Percentiles rank a stretch among this genome's conserved stretches.
Conservation (phyloP, 2,888 invertebrate genomes). For the Andrena chrysosceles region DNA sequence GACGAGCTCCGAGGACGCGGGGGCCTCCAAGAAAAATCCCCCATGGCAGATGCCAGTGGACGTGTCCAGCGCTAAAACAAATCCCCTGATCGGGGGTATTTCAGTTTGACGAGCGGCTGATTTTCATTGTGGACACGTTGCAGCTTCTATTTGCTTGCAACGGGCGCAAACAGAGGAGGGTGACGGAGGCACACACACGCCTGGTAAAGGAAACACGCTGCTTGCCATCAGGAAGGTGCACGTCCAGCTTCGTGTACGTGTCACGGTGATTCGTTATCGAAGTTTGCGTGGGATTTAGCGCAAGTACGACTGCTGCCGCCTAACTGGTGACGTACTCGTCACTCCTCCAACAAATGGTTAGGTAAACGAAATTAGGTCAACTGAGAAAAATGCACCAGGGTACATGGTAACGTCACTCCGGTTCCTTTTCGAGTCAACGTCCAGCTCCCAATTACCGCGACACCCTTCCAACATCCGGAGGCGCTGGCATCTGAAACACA, state of each 20-base stretch:
- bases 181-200: constrained; percentile 39
- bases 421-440: too few relatives aligned
- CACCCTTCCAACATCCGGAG: too few relatives aligned
- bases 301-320: neutral
- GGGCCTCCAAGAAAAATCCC: constrained; percentile 15
- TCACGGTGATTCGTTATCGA: constrained; percentile 31
- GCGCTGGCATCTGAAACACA: neutral
- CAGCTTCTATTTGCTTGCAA: constrained; percentile 43
- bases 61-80: constrained; percentile 34
- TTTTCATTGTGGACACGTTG: constrained; percentile 50
- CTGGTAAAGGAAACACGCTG: constrained; percentile 27
- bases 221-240: constrained; percentile 1
- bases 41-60: constrained; percentile 7
- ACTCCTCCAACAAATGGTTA: too few relatives aligned
- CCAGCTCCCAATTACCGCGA: too few relatives aligned
- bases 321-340: neutral
- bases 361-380: too few relatives aligned
- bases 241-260: constrained; percentile 5
- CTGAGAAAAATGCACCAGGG: too few relatives aligned
- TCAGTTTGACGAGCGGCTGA: constrained; percentile 37
- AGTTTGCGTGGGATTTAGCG: constrained; percentile 29
- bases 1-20: neutral
- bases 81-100: constrained; percentile 19
- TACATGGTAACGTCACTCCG: too few relatives aligned
- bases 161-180: constrained; percentile 27